Percentiles rank a stretch among this genome's conserved stretches.
These are phyloP conservation scores for Masnerella sp. DNA, from an alignment of 2,888 invertebrate genomes.

Conservation along the genomic window DNA sequence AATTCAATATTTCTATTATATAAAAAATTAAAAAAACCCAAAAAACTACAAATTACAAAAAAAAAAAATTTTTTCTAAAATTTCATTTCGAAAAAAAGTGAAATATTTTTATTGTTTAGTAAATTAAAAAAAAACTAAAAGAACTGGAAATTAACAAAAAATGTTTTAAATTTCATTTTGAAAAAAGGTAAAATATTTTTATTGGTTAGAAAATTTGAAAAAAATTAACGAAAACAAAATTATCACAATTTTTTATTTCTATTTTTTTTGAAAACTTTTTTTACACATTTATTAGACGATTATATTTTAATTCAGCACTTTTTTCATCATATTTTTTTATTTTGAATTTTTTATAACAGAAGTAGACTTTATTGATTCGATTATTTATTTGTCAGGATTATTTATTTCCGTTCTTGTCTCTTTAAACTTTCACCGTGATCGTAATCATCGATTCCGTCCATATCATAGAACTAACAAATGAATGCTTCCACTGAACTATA, in stretches of 20 bases:
- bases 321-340: too few relatives aligned
- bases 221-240: too few relatives aligned
- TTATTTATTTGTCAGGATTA: not conserved
- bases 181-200: too few relatives aligned
- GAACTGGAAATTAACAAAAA: not conserved
- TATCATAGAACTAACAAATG: constrained; percentile 12
- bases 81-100: not conserved
- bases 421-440: constrained; percentile 13
- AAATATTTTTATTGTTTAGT: not conserved
- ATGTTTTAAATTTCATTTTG: not conserved
- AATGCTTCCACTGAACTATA: constrained; percentile 12
- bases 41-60: not conserved
- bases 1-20: too few relatives aligned
- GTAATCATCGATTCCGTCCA: constrained; percentile 23
- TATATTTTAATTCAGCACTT: too few relatives aligned
- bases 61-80: not conserved
- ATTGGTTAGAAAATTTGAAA: too few relatives aligned
- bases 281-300: too few relatives aligned
- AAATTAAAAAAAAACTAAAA: not conserved
- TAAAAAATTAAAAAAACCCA: too few relatives aligned
- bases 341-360: too few relatives aligned
- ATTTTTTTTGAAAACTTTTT: too few relatives aligned
- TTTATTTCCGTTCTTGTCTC: constrained; percentile 4
- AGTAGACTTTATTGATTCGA: not conserved
- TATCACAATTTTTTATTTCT: too few relatives aligned